Base-by-base conservation (phyloP, 2,113 vertebrate species). In the Bos indicus region DNA sequence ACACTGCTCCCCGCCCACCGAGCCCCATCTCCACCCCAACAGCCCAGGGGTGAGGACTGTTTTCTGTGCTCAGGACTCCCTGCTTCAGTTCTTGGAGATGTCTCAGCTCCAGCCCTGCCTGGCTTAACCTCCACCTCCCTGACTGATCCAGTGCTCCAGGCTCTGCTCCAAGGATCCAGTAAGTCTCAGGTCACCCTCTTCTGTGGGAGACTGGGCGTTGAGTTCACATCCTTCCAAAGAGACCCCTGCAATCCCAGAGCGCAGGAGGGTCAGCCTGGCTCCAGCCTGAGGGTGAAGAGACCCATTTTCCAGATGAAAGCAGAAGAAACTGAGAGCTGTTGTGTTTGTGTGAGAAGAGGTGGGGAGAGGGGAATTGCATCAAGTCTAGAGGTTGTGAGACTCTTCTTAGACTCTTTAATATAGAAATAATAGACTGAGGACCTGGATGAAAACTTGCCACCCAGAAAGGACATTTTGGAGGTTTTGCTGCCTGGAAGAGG, bases 21-120 rank as follows among this genome's bases (percentile, higher is more conserved):
- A 71, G n/a, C 64, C 8, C n/a, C n/a, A 21, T 11, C 64, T 1
- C 64, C 64, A 71, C 64, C n/a, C 64, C n/a, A 71, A 36, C 64
- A 71, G 2, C 64, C 17, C 64, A 21, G 9, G 64, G n/a, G 17
- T 36, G 9, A 71, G 17, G 16, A 11, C n/a, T 36, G 16, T 21
- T 2, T 36, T 36, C 64, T 19, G n/a, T 71, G 33, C n/a, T 10
- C 64, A 71, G 17, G n/a, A 36, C 33, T 21, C n/a, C 2, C 64
- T 0, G 1, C 15, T 64, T 64, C 7, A 0, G 64, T 71, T 36
- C n/a, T 36, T 5, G 9, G 64, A 36, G 17, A 21, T 11, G 64
- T 36, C 33, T 71, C 64, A 71, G 64, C 64, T 71, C n/a, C 64
- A 21, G 64, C 17, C 8, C 64, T 0, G 4, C 4, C 0, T 0